Evolutionary conservation across 2,113 vertebrate genomes (phyloP).

Genomic region (Polypterus bichir): DNA sequence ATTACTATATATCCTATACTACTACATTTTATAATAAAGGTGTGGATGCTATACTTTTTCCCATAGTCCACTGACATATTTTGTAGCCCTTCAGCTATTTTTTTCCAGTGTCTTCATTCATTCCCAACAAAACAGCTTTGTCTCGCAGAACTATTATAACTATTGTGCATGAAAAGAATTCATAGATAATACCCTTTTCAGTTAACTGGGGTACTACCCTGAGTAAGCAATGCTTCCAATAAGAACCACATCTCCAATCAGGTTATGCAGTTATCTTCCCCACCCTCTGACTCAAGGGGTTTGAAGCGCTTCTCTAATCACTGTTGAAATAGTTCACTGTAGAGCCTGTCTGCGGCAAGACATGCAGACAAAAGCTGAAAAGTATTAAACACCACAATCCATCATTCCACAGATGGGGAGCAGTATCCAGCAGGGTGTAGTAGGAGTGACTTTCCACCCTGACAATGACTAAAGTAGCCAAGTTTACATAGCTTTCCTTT

Average conservation of each 20-base stretch:
- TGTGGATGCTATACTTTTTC: too few species aligned
- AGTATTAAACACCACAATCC: constrained; percentile 72
- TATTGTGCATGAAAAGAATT: too few species aligned
- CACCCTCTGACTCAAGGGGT: constrained; percentile 38
- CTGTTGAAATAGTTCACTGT: constrained; percentile 55
- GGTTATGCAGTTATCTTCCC: constrained; percentile 29
- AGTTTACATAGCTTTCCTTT: constrained; percentile 25
- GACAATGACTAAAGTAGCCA: constrained; percentile 54
- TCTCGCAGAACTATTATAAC: too few species aligned
- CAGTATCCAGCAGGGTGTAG: constrained; percentile 62
- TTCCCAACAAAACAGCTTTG: too few species aligned
- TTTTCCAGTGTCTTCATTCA: too few species aligned
- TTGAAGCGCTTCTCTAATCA: constrained; percentile 45
- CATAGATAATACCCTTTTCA: not conserved
- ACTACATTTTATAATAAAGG: too few species aligned
- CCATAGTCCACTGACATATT: too few species aligned
- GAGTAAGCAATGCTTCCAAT: not conserved
- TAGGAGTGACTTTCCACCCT: constrained; percentile 54
- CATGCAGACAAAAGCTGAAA: constrained; percentile 68
- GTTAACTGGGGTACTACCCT: not conserved
- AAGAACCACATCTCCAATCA: constrained; percentile 17
- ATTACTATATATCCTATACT: too few species aligned
- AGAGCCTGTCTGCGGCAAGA: constrained; percentile 61
- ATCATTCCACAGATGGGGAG: constrained; percentile 67
- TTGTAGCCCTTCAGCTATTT: too few species aligned